These are phyloP conservation scores for Vidua chalybeata DNA, from an alignment of 2,113 vertebrate genomes.

Conservation along the genomic window DNA sequence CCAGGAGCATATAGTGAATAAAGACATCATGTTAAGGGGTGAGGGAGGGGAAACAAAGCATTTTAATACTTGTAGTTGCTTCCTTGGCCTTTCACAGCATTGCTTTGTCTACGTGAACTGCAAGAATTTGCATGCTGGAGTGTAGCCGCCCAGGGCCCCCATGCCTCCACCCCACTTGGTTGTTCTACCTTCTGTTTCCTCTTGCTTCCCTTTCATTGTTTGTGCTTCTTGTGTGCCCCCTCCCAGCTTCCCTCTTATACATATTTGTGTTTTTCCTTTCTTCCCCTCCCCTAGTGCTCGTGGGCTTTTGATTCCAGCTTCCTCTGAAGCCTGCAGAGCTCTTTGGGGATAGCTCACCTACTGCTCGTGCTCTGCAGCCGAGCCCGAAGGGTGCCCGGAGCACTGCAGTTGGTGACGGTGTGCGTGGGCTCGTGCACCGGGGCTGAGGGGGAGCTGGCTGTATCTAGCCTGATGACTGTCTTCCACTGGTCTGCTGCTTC, in stretches of 20 bases:
- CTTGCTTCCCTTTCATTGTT: slow-evolving; percentile 56
- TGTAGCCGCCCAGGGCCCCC: neutral
- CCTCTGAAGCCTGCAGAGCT: neutral
- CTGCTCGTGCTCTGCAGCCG: neutral
- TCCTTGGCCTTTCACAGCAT: slow-evolving; percentile 14
- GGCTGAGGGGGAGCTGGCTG: neutral
- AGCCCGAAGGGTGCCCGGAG: neutral
- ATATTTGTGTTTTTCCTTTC: neutral
- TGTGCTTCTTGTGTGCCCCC: neutral
- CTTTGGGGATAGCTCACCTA: neutral
- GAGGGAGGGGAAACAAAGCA: neutral
- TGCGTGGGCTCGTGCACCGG: neutral
- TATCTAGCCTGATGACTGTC: neutral
- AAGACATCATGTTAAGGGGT: neutral
- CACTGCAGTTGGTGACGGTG: neutral
- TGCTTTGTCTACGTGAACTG: neutral
- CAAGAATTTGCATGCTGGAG: slow-evolving; percentile 33
- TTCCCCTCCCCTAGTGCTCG: neutral
- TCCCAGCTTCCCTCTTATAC: slow-evolving; percentile 7
- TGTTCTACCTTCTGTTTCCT: slow-evolving; percentile 56
- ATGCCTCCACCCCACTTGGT: neutral
- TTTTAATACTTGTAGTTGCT: slow-evolving; percentile 30
- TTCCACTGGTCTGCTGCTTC: neutral
- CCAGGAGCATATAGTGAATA: neutral
- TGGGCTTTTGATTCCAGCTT: neutral